Evolutionary conservation across 2,888 invertebrate genomes (phyloP), one percentile per base, ranked within the genome.

Genomic region (Platycheirus albimanus): DNA sequence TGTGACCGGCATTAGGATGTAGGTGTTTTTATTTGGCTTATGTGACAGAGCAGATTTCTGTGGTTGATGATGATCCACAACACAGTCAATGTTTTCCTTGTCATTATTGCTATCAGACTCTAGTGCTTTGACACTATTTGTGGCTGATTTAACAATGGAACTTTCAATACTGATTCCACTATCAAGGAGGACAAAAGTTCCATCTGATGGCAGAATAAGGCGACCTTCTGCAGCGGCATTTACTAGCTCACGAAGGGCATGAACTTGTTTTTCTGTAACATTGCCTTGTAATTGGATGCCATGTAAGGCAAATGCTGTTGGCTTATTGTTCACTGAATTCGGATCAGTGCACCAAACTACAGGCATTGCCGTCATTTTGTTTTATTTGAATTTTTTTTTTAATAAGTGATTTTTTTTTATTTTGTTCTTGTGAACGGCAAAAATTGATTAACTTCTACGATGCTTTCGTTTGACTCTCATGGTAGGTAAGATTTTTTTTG

Each of bases 311-410:
- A 91, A 91, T 54, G 91, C 91, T 30, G 89, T 89, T 17, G 91
- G 91, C 77, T 91, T 90, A 75, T 90, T 90, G 86, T 89, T 91
- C 52, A 89, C 89, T 87, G 91, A 91, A 85, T 91, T 91, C 38
- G 91, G 90, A 87, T 91, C 90, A 83, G 90, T 89, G 84, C 91
- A 91, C 91, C 91, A 91, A 61, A 91, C 91, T 61, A 91, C 91
- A 38, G 91, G 91, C 89, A 90, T 91, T 84, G 90, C 88, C 83
- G 91, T 87, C 91, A 90, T 91, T 77, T 88, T 86, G 49, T 33
- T 66, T 45, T 47, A 24, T 43, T 47, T 43, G 8, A 51, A 24
- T 56, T 33, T 36, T 33, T 43, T 10, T 52, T 63, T 38, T 74
- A 20, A 49, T 38, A 43, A 51, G 51, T 41, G n/a, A 51, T 63